Base-by-base conservation (phyloP, 2,888 invertebrate genomes). In the Leptopilina syphax region DNA sequence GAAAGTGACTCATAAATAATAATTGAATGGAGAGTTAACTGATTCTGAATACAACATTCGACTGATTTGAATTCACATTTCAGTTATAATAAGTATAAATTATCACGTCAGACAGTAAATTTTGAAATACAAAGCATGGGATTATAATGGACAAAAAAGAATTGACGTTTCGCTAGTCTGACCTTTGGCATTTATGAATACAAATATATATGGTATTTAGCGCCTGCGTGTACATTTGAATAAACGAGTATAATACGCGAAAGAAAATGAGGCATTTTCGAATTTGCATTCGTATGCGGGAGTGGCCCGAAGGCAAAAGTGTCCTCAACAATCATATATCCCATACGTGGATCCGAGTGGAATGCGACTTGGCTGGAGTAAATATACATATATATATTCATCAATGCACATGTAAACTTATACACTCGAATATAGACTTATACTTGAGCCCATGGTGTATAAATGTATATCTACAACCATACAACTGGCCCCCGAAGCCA, bases 261-360 rank as follows among this genome's bases (percentile, higher is more conserved):
- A 84, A 80, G 85, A 82, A 85, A 86, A 85, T 83, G 82, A 84
- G 82, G 84, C 84, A 85, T 86, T 86, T 86, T 84, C 83, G 83
- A 87, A 88, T 88, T 88, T 86, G 86, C 87, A 88, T 88, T 85
- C 83, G 78, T 79, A 81, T 79, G 77, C 83, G 82, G 80, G 73
- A 57, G 66, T 81, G 76, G 83, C 84, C 85, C 76, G 68, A 81
- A 78, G 84, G 78, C 81, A 80, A 76, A 65, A 79, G 76, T 86
- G 84, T 84, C 83, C 84, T 84, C 84, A 81, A 78, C 76, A 78
- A 47, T 81, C 82, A 77, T 76, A 70, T 78, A 79, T 68, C 78
- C 68, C 78, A 78, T 79, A 77, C 76, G 77, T 78, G 76, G 73
- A 77, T 81, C 77, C 79, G 80, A 77, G n/a, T 77, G 79, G 81